Conservation (phyloP, 1,140 invertebrate genomes). For the Zaprionus camerounensis region DNA sequence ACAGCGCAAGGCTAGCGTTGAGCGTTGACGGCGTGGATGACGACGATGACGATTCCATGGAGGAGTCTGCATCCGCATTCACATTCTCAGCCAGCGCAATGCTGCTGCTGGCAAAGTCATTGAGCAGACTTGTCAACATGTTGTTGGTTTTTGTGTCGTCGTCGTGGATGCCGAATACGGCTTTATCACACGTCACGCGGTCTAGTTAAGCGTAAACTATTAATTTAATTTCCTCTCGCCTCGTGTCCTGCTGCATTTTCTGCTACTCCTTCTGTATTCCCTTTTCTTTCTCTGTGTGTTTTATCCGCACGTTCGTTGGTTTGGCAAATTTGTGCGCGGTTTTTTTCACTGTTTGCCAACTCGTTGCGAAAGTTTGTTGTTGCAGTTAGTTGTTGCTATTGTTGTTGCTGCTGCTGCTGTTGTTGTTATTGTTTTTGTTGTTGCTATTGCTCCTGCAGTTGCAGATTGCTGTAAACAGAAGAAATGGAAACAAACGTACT, state of each 20-base stretch:
- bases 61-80: slow-evolving; percentile 13
- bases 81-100: slow-evolving; percentile 33
- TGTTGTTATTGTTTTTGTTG: neutral
- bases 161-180: slow-evolving; percentile 14
- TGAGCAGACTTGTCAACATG: slow-evolving; percentile 27
- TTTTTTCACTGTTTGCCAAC: slow-evolving; percentile 12
- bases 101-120: slow-evolving; percentile 22
- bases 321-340: slow-evolving; percentile 1
- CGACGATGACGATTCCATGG: slow-evolving; percentile 6
- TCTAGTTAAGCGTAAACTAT: slow-evolving; percentile 63
- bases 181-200: slow-evolving; percentile 21
- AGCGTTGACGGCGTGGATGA: slow-evolving; percentile 5
- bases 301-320: slow-evolving; percentile 7
- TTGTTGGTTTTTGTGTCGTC: slow-evolving; percentile 2
- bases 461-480: slow-evolving; percentile 46
- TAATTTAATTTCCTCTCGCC: slow-evolving; percentile 61
- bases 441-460: slow-evolving; percentile 13
- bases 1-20: slow-evolving; percentile 55
- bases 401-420: slow-evolving; percentile 5
- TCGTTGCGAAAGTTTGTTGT: slow-evolving; percentile 9
- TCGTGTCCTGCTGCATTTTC: slow-evolving; percentile 50
- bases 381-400: slow-evolving; percentile 15
- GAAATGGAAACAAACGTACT: slow-evolving; percentile 30
- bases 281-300: neutral
- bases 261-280: neutral